These are phyloP conservation scores for Etheostoma nigrum DNA, from an alignment of 2,797 vertebrate genomes.

Conservation along the genomic window DNA sequence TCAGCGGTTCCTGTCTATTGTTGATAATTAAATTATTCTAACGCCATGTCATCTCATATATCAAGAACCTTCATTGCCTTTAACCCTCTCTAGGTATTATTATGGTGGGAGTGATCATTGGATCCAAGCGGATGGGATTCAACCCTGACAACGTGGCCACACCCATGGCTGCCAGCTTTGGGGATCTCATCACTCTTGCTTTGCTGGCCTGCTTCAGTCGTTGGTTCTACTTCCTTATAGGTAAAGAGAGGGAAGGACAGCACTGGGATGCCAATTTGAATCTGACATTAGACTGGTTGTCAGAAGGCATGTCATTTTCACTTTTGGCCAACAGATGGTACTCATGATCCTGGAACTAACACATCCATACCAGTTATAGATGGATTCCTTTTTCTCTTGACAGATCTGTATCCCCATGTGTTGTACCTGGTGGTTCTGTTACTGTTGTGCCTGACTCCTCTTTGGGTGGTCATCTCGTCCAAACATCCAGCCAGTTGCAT, in stretches of 20 bases:
- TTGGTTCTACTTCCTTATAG: conserved; percentile 89
- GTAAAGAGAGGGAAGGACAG: conserved; percentile 75
- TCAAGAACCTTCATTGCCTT: conserved; percentile 3
- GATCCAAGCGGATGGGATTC: conserved; percentile 92
- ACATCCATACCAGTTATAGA: not conserved
- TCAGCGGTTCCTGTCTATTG: too few species aligned
- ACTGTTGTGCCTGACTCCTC: conserved; percentile 91
- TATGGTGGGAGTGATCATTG: conserved; percentile 95
- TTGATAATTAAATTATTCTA: too few species aligned
- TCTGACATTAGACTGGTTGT: not conserved
- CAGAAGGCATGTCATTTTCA: not conserved
- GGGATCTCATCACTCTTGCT: conserved; percentile 94
- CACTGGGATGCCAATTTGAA: not conserved
- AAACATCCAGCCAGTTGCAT: conserved; percentile 92
- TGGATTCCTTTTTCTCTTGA: conserved; percentile 12
- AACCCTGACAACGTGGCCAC: conserved; percentile 97
- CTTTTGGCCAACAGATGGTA: conserved; percentile 29
- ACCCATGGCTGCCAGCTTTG: conserved; percentile 95
- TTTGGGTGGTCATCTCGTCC: conserved; percentile 91
- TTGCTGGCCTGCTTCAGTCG: conserved; percentile 92
- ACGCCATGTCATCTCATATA: not conserved
- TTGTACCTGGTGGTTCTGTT: conserved; percentile 91
- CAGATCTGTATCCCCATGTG: conserved; percentile 89
- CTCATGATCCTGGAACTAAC: not conserved
- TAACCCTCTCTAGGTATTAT: conserved; percentile 85